Evolutionary conservation across 2,113 vertebrate species (phyloP), one percentile per base, ranked within the genome.

Genomic region (Desmodus rotundus): DNA sequence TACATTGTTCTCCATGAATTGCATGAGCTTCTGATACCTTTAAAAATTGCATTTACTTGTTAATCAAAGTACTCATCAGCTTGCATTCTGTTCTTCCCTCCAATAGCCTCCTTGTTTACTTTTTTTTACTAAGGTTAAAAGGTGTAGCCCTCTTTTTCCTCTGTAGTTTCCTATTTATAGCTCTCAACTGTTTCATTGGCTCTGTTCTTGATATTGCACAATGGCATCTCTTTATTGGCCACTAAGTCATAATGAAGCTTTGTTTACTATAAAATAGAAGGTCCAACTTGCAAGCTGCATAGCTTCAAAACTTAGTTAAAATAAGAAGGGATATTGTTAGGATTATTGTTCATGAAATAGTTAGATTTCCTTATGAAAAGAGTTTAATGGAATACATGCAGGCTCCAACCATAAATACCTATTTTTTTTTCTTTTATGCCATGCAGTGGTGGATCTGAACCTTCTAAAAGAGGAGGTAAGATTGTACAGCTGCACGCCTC

Each of bases 401-500:
- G 31, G 28, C 47, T 58, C n/a, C 61, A 47, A n/a, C 28, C 63
- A 22, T 41, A 19, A 95, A 17, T 36, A 12, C 28, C 74, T 47
- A 43, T 58, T 73, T 89, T 54, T 68, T 88, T 38, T 19, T 70
- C n/a, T 65, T 81, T 43, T 56, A 61, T 97, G 56, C 85, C 93
- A 22, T 95, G 95, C 93, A 99, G 99, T 99, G 96, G 98, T 99
- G 8, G 99, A 99, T 97, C 98, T 99, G 96, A 99, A 99, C 97
- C 98, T 99, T 84, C 97, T 99, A 47, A 99, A 99, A 96, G 99
- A 99, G 95, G 99, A 99, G 86, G 99, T 99, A 26, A 98, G 97
- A 41, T 98, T 99, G 2, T 99, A 99, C 95, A 99, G 99, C 84
- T 99, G 99, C 97, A 99, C 99, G 0, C 99, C 99, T 1, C 99